Base-by-base conservation (phyloP, 2,797 vertebrate species). In the Saxicola maurus region DNA sequence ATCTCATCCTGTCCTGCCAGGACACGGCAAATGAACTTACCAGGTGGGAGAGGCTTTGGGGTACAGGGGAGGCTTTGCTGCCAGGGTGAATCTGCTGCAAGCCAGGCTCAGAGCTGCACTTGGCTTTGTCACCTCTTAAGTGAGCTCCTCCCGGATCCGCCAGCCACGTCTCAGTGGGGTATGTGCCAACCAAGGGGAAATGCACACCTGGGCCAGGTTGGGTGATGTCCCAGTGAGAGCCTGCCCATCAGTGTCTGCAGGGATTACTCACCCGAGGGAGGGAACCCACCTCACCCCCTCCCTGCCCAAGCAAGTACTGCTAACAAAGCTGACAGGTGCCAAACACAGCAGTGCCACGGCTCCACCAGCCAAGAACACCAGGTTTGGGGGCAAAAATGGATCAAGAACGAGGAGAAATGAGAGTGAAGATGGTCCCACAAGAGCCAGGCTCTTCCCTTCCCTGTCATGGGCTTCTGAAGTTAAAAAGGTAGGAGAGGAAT, bases 121-220 rank as follows among this genome's bases (percentile, higher is more conserved):
- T 17, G 18, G 24, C 23, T 66, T 45, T 40, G 57, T 5, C 61
- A 31, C 7, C 13, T 0, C 0, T 0, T 2, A 24, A 20, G 12
- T 0, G 3, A 74, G 48, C 55, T 35, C 45, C 40, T 77, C 31
- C 66, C 4, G 0, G 1, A 53, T 40, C 79, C 0, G 13, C 1
- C 13, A 1, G 61, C 23, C 43, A 2, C 2, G 1, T 35, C 25
- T 35, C 0, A 0, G 13, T 6, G 38, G 2, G 2, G 4, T 31
- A 10, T 45, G 31, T 1, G 35, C 33, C 67, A 80, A 43, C n/a
- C 84, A 43, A 42, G 62, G 38, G 66, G 17, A 27, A 49, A 60
- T 11, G 59, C 45, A 11, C 2, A 2, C 17, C 56, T 1, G 2
- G n/a, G 33, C 56, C 1, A 2, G 45, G 28, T 49, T 38, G 84